Evolutionary conservation across 2,888 invertebrate genomes (phyloP).

Genomic region (Athalia rosae): DNA sequence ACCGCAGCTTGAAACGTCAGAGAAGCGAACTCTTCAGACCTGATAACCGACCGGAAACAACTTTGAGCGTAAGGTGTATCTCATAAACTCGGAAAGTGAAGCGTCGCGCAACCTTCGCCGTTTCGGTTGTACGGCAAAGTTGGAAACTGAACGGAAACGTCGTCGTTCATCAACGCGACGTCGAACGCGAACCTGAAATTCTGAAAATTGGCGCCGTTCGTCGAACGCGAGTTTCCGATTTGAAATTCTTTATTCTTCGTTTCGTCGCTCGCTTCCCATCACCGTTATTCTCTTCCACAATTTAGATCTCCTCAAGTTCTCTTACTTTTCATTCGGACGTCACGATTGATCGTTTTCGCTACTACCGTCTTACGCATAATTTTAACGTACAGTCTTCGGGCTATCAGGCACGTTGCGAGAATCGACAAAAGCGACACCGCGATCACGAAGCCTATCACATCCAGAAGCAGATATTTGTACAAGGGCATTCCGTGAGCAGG

Average conservation of each 20-base stretch:
- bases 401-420: slow-evolving; percentile 26
- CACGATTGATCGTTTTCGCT: neutral
- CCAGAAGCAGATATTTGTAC: slow-evolving; percentile 68
- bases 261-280: neutral
- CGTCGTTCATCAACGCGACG: neutral
- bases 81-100: neutral
- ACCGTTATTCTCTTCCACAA: neutral
- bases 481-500: slow-evolving; percentile 74
- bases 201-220: neutral
- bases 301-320: neutral
- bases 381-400: neutral
- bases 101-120: neutral
- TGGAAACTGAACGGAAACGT: neutral
- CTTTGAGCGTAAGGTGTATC: neutral
- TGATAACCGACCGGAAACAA: neutral
- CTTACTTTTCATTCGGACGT: slow-evolving; percentile 5
- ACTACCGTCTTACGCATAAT: neutral
- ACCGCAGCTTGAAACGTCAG: neutral
- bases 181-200: neutral
- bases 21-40: neutral
- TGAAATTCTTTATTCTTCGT: neutral
- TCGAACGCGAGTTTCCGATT: neutral
- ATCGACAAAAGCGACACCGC: slow-evolving; percentile 30
- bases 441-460: slow-evolving; percentile 50
- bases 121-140: neutral